A percentile compares a stretch with the other conserved stretches of the same genome.
Conservation (phyloP, 2,113 vertebrate genomes). For the Rhagologus leucostigma region DNA sequence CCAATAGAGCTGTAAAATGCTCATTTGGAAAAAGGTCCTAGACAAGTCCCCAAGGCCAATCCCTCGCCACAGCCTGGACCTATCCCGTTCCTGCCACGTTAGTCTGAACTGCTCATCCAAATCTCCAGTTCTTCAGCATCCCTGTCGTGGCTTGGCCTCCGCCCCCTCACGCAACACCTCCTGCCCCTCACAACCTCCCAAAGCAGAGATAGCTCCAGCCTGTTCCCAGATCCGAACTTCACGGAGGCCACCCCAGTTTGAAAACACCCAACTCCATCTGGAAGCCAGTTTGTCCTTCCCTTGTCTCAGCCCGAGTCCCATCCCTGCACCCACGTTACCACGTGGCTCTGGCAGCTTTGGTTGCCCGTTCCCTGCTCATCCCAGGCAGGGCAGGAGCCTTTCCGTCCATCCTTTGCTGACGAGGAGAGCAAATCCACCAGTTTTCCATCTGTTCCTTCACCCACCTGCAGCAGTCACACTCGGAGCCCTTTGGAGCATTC, state of each 20-base stretch:
- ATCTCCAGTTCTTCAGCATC: not conserved
- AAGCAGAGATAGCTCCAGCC: not conserved
- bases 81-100: fast-evolving
- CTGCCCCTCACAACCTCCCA: not conserved
- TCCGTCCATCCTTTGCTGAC: not conserved
- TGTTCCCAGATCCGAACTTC: not conserved
- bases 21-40: not conserved
- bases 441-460: not conserved
- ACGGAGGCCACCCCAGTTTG: not conserved
- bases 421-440: not conserved
- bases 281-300: fast-evolving
- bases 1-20: not conserved
- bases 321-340: fast-evolving
- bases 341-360: fast-evolving
- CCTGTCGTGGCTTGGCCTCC: not conserved
- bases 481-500: fast-evolving
- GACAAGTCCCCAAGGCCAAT: not conserved
- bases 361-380: fast-evolving
- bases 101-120: fast-evolving
- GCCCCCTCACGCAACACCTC: not conserved
- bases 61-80: not conserved
- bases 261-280: fast-evolving
- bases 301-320: fast-evolving
- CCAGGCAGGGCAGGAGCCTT: not conserved
- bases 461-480: fast-evolving